Conservation (phyloP, 1,140 invertebrate species). For the Battus philenor region DNA sequence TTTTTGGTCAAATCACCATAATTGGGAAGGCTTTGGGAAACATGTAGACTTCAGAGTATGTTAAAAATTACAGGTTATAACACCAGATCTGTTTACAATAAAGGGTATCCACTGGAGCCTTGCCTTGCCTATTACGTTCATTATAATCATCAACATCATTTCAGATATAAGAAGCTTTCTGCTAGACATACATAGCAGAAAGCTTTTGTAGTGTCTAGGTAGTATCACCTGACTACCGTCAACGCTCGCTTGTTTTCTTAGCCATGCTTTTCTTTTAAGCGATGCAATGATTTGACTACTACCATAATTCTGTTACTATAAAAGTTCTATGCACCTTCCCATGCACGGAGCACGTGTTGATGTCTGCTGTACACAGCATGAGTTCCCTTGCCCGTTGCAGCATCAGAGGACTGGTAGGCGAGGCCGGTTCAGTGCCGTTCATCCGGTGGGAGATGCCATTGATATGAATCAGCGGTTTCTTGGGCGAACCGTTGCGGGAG, state of each 20-base stretch:
- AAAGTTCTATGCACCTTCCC: too few species aligned
- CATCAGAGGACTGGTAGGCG: conserved; percentile 17
- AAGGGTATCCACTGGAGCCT: too few species aligned
- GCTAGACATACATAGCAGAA: background rate
- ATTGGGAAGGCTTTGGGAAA: too few species aligned
- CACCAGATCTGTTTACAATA: too few species aligned
- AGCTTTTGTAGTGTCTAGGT: background rate
- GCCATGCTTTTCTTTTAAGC: background rate
- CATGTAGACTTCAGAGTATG: too few species aligned
- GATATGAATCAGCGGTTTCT: conserved; percentile 66
- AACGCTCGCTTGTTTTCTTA: background rate
- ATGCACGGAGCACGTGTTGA: conserved; percentile 86
- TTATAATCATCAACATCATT: too few species aligned
- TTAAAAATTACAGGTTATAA: too few species aligned
- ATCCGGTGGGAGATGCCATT: conserved; percentile 69
- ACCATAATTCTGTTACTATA: background rate
- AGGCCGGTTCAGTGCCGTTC: conserved; percentile 39
- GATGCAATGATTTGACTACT: background rate
- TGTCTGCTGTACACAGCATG: conserved; percentile 84
- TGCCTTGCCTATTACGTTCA: too few species aligned
- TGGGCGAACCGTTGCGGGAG: conserved; percentile 71
- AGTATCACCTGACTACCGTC: background rate
- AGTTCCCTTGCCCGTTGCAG: conserved; percentile 65
- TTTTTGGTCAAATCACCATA: too few species aligned
- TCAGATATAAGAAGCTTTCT: too few species aligned